phyloP scores from a whole-genome alignment of 1,140 invertebrate species.

The Vollenhovia emeryi region DNA sequence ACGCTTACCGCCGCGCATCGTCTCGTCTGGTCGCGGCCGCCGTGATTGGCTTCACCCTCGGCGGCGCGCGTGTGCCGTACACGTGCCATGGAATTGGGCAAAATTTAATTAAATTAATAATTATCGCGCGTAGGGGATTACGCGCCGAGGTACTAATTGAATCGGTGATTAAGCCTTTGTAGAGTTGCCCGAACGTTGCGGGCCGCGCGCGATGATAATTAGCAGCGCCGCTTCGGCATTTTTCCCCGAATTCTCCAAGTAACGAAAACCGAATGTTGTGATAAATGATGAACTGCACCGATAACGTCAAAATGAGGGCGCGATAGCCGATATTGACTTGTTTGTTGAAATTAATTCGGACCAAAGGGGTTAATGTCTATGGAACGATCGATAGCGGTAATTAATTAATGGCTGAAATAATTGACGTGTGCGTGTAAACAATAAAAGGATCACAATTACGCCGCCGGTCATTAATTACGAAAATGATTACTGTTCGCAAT shows the following conservation, averaged over 20 bases:
- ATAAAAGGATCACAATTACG: background rate
- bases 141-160: conserved; percentile 21
- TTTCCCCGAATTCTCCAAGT: background rate
- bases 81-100: background rate
- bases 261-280: background rate
- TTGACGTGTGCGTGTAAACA: background rate
- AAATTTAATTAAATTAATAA: conserved; percentile 36
- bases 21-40: background rate
- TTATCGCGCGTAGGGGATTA: background rate
- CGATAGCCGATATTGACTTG: background rate
- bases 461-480: background rate
- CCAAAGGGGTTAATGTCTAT: background rate
- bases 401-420: background rate
- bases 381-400: background rate
- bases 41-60: background rate
- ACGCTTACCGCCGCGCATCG: conserved; percentile 15
- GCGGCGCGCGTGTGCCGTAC: background rate
- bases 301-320: background rate
- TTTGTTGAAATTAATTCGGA: conserved; percentile 14
- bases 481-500: background rate
- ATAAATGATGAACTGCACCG: background rate
- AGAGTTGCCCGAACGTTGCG: background rate
- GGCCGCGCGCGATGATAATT: conserved; percentile 17
- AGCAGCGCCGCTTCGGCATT: background rate
- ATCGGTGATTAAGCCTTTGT: conserved; percentile 27